Evolutionary conservation across 2,113 vertebrate species (phyloP).

Genomic region (Gallinago media): DNA sequence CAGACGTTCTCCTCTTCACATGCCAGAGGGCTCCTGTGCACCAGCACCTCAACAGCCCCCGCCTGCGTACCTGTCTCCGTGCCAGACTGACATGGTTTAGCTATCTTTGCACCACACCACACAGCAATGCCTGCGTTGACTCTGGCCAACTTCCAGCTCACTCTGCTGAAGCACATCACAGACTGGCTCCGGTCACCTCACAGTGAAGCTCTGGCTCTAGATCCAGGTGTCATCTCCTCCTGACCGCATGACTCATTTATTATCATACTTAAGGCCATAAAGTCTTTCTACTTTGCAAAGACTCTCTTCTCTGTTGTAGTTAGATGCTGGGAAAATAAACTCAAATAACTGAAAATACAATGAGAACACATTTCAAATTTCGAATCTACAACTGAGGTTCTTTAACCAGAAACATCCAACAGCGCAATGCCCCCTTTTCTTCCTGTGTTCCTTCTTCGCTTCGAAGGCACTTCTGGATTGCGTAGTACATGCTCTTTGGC

Average conservation of each 20-base stretch:
- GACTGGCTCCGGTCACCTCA: neutral
- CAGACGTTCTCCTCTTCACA: neutral
- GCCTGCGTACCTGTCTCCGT: neutral
- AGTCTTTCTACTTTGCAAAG: constrained; percentile 56
- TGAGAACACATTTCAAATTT: constrained; percentile 71
- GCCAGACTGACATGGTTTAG: neutral
- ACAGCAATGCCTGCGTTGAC: neutral
- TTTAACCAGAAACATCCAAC: constrained; percentile 73
- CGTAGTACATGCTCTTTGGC: constrained; percentile 86
- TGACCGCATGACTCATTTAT: constrained; percentile 31
- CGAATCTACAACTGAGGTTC: constrained; percentile 64
- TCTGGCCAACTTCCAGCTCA: neutral
- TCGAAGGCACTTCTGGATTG: constrained; percentile 91
- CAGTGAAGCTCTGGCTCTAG: constrained; percentile 41
- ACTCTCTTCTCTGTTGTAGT: constrained; percentile 49
- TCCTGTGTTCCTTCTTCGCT: constrained; percentile 71
- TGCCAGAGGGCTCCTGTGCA: neutral
- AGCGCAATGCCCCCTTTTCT: constrained; percentile 69
- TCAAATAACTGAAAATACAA: constrained; percentile 71
- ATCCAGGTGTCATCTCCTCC: constrained; percentile 35
- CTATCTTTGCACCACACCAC: neutral
- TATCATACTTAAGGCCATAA: constrained; percentile 66
- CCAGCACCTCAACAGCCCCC: neutral
- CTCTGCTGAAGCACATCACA: neutral
- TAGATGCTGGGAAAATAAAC: constrained; percentile 63